Base-by-base conservation (phyloP, 2,113 vertebrate genomes). In the Quiscalus mexicanus region DNA sequence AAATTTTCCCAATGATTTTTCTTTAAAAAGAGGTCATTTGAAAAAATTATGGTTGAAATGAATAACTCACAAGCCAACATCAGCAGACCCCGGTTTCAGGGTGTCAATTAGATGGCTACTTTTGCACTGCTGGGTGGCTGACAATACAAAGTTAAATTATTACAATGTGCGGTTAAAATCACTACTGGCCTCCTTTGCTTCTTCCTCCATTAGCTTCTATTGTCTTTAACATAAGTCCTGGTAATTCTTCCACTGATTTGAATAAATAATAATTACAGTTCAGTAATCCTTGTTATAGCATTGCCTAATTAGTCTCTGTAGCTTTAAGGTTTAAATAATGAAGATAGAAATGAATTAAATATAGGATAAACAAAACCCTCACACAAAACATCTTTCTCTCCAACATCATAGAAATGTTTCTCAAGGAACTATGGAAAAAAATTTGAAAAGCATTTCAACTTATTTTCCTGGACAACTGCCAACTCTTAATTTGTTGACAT, bases 211-310 rank as follows among this genome's bases (percentile, higher is more conserved):
- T 89, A 92, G 52, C 39, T 95, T 89, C 65, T 87, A 62, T 93
- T 95, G 84, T 91, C 58, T 96, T 89, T 81, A 81, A 74, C 7
- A 28, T 81, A 90, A 95, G 56, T 56, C 22, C 56, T 16, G 10
- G 84, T 92, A 91, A 94, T 93, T 95, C 64, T 91, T 94, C 28
- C 53, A 89, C 69, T 84, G 87, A 82, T 89, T 76, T 59, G 62
- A 92, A 96, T 92, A 95, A 95, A 89, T 95, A 96, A 91, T 93
- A 95, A 95, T 95, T 95, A 91, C 33, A 84, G 84, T 82, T 93
- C 86, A 84, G 60, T 87, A 89, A 94, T 89, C 84, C 80, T 82
- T 87, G 80, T 68, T 94, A 93, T 21, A 82, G 53, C 64, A 87
- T 52, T 87, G 69, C 44, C 49, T 87, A 93, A 87, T 95, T 91